Percentiles rank a stretch among this genome's conserved stretches.
phyloP scores from a whole-genome alignment of 1,140 invertebrate genomes.

The Caenorhabditis elegans region WBcel235 BX284603.4:5270501-5271000 shows the following conservation, averaged over 20 bases:
- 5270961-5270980: neutral
- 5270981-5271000: neutral
- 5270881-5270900: no score
- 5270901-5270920: no score
- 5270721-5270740: neutral
- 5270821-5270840: neutral
- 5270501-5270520: neutral
- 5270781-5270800: neutral
- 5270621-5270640: neutral
- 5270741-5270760: neutral
- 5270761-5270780: neutral
- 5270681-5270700: neutral
- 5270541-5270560: neutral
- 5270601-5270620: neutral
- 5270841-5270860: neutral
- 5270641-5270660: neutral
- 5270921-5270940: no score
- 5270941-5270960: neutral
- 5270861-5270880: neutral
- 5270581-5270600: neutral
- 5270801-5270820: neutral
- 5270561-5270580: neutral
- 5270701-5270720: neutral
- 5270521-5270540: neutral
- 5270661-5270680: neutral